Base-by-base conservation (phyloP, 1,140 invertebrate species). In the Harlomillsia oculata region DNA sequence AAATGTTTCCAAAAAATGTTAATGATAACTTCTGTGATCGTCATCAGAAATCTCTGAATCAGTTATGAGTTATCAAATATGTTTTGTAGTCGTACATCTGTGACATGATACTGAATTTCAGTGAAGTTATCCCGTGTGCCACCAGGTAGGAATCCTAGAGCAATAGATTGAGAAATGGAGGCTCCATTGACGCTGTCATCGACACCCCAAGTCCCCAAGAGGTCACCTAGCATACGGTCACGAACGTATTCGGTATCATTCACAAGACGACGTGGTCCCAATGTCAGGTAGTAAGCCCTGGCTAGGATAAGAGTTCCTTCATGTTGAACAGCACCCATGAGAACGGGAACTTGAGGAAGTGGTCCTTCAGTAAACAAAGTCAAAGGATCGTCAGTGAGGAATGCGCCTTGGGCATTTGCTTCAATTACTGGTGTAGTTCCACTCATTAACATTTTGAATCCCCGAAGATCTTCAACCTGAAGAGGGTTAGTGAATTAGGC, bases 251-350 rank as follows among this genome's bases (percentile, higher is more conserved):
- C 51, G 5, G 55, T 18, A 32, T 64, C 49, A 2, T 56, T 29
- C 2, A 41, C 11, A 13, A 53, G 25, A 11, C 37, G 40, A 18
- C 40, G 20, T 14, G 62, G 58, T 26, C 50, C 51, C 13, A 54
- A 16, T 5, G 53, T 54, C 2, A 53, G 6, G 14, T 45, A 20
- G 16, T 59, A 54, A 5, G 46, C 11, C 18, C 16, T 41, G 20
- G 28, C 59, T 14, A 64, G 21, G 9, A 20, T 6, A 34, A 48
- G 45, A 20, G 34, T 26, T 8, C 58, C 62, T 52, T 64, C 62
- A 26, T 64, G 62, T 23, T 57, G 53, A 2, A 30, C 49, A 1
- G 62, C 34, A 34, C 62, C 62, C 1, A 64, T 5, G 30, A 64
- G 43, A 5, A 64, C 16, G 1, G 62, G 62, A 1, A 55, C 34